Evolutionary conservation across 2,888 invertebrate species (phyloP), one percentile per base, ranked within the genome.

Genomic region (Diaphora mendica): DNA sequence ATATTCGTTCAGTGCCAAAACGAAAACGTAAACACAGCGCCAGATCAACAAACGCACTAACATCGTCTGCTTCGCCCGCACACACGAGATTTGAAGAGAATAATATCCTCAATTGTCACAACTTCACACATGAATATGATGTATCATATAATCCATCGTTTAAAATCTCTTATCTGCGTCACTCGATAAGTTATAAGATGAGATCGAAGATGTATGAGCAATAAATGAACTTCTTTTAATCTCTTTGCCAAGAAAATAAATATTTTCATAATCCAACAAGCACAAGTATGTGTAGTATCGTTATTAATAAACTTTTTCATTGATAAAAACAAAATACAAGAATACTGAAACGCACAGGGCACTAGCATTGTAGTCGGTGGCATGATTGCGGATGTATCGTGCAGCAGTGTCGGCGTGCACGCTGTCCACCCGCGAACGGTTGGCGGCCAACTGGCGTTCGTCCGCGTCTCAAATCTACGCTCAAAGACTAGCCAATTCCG

Each of bases 321-420:
- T 82, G 76, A 86, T 73, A 65, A 77, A 77, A 77, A 73, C 64
- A 76, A 72, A 76, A 75, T 64, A 79, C 26, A 75, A 79, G 76
- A 73, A 84, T 84, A 74, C 82, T 78, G 79, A 87, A 88, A 95
- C 95, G 93, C 92, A 95, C 95, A 95, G 90, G 94, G 95, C 90
- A 95, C 95, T 89, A 95, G 93, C 94, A 95, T 95, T 85, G 95
- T 94, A 81, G 95, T 95, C 84, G 95, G 95, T 91, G 95, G 95
- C 95, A 95, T 95, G 92, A 87, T 91, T 92, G 90, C 91, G 90
- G 89, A 86, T 84, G 86, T 86, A 84, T 85, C 86, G 90, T 88
- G 90, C 88, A 87, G 87, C 87, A 85, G 83, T 84, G 88, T 89
- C 87, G 87, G 83, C 86, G 84, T 84, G 91, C 93, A 91, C 94